These are phyloP conservation scores for Calliphora vicina DNA, from an alignment of 1,140 invertebrate species.

Conservation along the genomic window DNA sequence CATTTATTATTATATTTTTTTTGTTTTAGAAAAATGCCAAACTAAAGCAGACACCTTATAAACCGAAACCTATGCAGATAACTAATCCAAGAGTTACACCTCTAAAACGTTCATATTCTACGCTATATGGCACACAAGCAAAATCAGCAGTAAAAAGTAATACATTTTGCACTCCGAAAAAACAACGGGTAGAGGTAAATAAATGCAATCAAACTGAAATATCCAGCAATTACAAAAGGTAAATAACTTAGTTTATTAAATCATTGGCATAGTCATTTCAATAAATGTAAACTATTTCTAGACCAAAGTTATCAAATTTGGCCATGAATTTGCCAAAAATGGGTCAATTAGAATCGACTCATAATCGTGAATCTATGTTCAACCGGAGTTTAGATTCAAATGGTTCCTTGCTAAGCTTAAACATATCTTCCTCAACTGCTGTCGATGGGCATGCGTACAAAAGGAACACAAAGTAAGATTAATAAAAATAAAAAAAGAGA, in stretches of 20 bases:
- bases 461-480: conserved; percentile 23
- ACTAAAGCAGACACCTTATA: conserved; percentile 53
- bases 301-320: conserved; percentile 16
- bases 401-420: conserved; percentile 37
- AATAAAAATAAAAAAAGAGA: background rate
- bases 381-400: conserved; percentile 19
- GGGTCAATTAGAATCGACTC: background rate
- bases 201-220: conserved; percentile 42
- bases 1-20: background rate
- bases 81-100: background rate
- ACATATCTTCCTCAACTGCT: conserved; percentile 41
- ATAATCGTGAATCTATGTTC: conserved; percentile 18
- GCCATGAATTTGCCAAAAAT: background rate
- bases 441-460: conserved; percentile 29
- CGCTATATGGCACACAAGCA: background rate
- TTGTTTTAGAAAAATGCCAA: conserved; percentile 28
- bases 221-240: conserved; percentile 38
- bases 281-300: background rate
- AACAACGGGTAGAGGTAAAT: background rate
- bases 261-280: background rate
- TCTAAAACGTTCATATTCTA: background rate
- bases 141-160: conserved; percentile 38
- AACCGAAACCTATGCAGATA: background rate
- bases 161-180: conserved; percentile 41
- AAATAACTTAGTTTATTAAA: background rate